A percentile compares a stretch with the other conserved stretches of the same genome.
phyloP scores from a whole-genome alignment of 2,113 vertebrate species.

The Xenopus borealis region DNA sequence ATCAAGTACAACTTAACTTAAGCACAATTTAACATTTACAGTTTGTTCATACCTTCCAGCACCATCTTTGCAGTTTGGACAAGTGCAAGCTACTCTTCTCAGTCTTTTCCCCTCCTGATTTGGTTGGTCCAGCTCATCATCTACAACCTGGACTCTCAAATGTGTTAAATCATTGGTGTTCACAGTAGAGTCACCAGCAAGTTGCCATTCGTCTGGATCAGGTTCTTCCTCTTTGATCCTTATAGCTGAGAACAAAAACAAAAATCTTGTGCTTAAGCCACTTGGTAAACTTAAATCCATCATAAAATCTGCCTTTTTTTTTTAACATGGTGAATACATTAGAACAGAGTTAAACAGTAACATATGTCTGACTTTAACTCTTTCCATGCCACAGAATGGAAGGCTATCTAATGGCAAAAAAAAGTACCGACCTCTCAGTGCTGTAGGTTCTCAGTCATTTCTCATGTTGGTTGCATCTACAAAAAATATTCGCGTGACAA shows the following conservation, averaged over 20 bases:
- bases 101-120: slow-evolving; percentile 93
- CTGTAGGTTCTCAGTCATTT: too few species aligned
- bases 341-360: too few species aligned
- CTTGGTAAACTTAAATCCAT: slow-evolving; percentile 41
- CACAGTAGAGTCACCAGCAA: slow-evolving; percentile 90
- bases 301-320: slow-evolving; percentile 19
- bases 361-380: too few species aligned
- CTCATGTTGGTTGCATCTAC: too few species aligned
- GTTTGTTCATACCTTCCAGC: slow-evolving; percentile 81
- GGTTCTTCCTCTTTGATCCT: slow-evolving; percentile 97
- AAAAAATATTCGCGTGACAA: too few species aligned
- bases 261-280: slow-evolving; percentile 36
- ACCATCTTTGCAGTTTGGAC: slow-evolving; percentile 98
- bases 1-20: too few species aligned
- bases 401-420: too few species aligned
- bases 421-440: too few species aligned
- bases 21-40: too few species aligned
- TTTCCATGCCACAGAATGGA: too few species aligned
- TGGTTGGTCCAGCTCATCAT: slow-evolving; percentile 89
- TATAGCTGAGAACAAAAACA: slow-evolving; percentile 75
- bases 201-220: slow-evolving; percentile 95
- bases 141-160: slow-evolving; percentile 87
- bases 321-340: slow-evolving; percentile 44
- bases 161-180: slow-evolving; percentile 95
- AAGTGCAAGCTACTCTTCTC: slow-evolving; percentile 93